A percentile compares a stretch with the other conserved stretches of the same genome.
These are phyloP conservation scores for Tetramorium alpestre DNA, from an alignment of 1,140 invertebrate species.

Conservation along the genomic window DNA sequence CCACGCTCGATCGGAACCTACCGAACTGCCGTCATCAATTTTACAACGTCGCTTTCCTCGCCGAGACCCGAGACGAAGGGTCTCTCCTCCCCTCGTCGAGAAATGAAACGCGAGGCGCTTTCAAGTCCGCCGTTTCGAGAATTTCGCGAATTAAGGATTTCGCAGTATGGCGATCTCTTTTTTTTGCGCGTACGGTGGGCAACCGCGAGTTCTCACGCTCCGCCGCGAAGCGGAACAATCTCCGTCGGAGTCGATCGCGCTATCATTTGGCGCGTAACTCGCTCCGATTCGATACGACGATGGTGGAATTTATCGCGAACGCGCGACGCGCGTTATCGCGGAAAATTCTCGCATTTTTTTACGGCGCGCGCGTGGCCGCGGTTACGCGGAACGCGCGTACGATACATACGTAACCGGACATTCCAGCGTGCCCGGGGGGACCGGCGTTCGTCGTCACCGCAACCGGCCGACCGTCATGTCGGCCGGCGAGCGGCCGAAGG, in stretches of 20 bases:
- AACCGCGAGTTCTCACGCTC: not conserved
- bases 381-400: constrained; percentile 5
- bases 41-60: not conserved
- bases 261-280: not conserved
- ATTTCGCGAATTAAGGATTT: not conserved
- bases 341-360: constrained; percentile 19
- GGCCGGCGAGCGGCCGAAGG: constrained; percentile 32
- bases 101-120: not conserved
- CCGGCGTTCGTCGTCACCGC: not conserved
- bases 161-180: not conserved
- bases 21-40: not conserved
- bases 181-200: not conserved
- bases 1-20: not conserved
- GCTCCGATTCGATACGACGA: constrained; percentile 6
- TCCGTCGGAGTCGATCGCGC: not conserved
- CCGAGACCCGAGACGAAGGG: no score
- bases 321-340: constrained; percentile 30
- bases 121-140: not conserved
- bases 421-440: not conserved
- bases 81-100: no score
- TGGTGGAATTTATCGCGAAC: constrained; percentile 7
- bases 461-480: constrained; percentile 17
- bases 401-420: constrained; percentile 19
- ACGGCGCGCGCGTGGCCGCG: not conserved
- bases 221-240: not conserved